Base-by-base conservation (phyloP, 2,113 vertebrate species). In the Hymenochirus boettgeri region DNA sequence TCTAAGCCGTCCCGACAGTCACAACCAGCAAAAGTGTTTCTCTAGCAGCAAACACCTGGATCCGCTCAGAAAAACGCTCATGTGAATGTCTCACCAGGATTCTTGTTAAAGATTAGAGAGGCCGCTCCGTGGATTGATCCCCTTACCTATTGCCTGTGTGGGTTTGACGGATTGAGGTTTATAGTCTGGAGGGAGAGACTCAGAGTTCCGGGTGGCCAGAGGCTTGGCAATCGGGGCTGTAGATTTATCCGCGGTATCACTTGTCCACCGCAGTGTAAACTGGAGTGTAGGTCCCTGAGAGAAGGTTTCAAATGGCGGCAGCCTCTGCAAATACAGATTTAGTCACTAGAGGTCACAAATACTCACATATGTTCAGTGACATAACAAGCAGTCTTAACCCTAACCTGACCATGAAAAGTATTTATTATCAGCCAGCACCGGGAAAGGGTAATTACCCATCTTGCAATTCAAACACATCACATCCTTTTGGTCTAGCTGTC, bases 231-330 rank as follows among this genome's bases (percentile, higher is more conserved):
- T 89, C 22, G 95, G 91, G 70, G 92, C 93, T 46, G 94, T 92
- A 69, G 95, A 95, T 69, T 95, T 94, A 72, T 93, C 94, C 37
- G 84, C 90, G 65, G 89, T 81, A 35, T 98, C 96, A 51, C 91
- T 93, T 25, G 93, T 94, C 96, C 96, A 99, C 11, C 94, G 92
- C 79, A 99, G 91, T 37, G 93, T 94, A 80, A 99, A 99, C 86
- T 99, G 95, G 82, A 99, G 81, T 3, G 96, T 99, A 74, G 96
- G 96, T 92, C 96, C 96, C 94, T 99, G 96, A 96, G 96, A 98
- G 91, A 99, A 97, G 26, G 94, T 96, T 91, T 99, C 95, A 85
- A 99, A 99, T 24, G 95, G 96, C 76, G 95, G 95, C 79, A 97
- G 79, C 73, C 93, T 91, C 96, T 99, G 84, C 3, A 23, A 24